Evolutionary conservation across 2,888 invertebrate genomes (phyloP), one percentile per base, ranked within the genome.

Genomic region (Dorcus hopei): DNA sequence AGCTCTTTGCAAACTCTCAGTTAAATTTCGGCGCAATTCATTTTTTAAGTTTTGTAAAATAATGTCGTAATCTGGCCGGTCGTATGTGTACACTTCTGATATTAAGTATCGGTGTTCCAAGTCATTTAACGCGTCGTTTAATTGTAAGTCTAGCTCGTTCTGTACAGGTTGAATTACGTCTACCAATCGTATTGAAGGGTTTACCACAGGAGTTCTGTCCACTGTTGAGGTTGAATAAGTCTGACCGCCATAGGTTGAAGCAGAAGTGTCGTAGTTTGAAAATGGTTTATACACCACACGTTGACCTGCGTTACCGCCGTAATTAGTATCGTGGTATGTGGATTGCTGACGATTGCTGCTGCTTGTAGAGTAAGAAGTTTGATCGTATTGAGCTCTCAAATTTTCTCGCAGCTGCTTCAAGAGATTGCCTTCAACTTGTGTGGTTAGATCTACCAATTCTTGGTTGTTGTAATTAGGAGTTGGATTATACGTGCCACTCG

Each of bases 101-200:
- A 33, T 40, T 33, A 72, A 68, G 52, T 75, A 74, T 52, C 63
- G 65, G 11, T 54, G 59, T 51, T 71, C 65, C 3, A 66, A 63
- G 47, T 71, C 65, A 47, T 70, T 65, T 11, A 78, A 57, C 38
- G 75, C 64, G 40, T 67, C 59, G 54, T 74, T 74, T 4, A 78
- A 48, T 56, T 71, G 61, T n/a, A 65, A 53, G 49, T 72, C 71
- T 2, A 77, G 54, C 9, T 72, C 63, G 26, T 57, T 68, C 70
- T 78, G 77, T 6, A 77, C 73, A 38, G 66, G 65, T 9, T 71
- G 69, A 16, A 72, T 70, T 3, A 78, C 71, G 4, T 69, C 71
- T 3, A 75, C 73, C 9, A 77, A 61, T n/a, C 72, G 62, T 19
- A 58, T 51, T 2, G 53, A 41, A 6, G 56, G 53, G 11, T 43